These are phyloP conservation scores for Manis pentadactyla DNA, from an alignment of 2,797 vertebrate species.

Conservation along the genomic window DNA sequence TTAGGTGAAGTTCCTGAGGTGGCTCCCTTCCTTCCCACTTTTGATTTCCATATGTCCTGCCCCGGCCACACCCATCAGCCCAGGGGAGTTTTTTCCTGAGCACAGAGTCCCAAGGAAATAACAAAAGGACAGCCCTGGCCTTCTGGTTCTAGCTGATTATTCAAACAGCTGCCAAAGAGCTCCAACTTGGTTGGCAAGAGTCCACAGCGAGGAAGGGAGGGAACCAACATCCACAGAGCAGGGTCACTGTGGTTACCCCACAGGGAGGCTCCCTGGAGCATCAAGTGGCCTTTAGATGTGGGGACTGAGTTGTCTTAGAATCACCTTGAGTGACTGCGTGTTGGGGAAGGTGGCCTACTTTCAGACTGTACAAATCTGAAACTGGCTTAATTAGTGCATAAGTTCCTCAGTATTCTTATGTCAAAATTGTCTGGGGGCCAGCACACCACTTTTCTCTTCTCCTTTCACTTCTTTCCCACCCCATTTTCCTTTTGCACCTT, in stretches of 20 bases:
- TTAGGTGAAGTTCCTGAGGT: constrained; percentile 58
- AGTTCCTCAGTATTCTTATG: neutral
- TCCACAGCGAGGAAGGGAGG: constrained; percentile 58
- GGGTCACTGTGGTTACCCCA: neutral
- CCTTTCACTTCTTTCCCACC: neutral
- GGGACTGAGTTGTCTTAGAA: neutral
- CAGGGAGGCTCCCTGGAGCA: neutral
- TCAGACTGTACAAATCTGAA: constrained; percentile 4
- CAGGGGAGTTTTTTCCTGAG: constrained; percentile 69
- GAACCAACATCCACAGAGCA: neutral
- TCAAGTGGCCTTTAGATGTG: neutral
- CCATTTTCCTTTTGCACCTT: neutral
- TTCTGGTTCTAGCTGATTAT: constrained; percentile 70
- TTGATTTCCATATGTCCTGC: constrained; percentile 56
- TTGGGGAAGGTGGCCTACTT: constrained; percentile 24
- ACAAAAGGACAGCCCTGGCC: constrained; percentile 50
- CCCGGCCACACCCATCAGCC: constrained; percentile 47
- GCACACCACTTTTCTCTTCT: neutral
- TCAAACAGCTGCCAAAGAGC: constrained; percentile 72
- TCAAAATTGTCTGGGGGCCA: neutral
- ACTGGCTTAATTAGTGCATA: neutral
- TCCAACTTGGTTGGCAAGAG: constrained; percentile 69
- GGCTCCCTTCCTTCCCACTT: constrained; percentile 74
- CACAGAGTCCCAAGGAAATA: constrained; percentile 71
- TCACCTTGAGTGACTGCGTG: neutral